These are phyloP conservation scores for Abramis brama DNA, from an alignment of 2,113 vertebrate species.

Conservation along the genomic window DNA sequence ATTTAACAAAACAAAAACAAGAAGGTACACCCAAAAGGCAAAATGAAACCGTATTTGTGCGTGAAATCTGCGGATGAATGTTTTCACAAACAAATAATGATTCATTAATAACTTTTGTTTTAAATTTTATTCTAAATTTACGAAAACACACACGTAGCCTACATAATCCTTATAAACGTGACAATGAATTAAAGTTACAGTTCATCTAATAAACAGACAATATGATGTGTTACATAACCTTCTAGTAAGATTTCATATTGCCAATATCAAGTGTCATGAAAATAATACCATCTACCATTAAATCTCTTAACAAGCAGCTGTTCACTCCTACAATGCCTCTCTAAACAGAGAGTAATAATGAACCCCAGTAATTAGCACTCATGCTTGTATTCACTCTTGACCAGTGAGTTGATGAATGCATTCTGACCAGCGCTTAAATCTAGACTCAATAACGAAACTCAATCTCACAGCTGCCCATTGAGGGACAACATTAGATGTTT, in stretches of 20 bases:
- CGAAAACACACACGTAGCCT: too few relatives aligned
- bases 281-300: conserved; percentile 24
- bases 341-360: background rate
- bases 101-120: too few relatives aligned
- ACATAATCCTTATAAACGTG: too few relatives aligned
- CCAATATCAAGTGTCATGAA: background rate
- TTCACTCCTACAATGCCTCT: background rate
- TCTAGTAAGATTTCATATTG: background rate
- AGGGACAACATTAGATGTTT: background rate
- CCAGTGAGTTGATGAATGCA: background rate
- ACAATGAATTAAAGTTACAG: background rate
- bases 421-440: background rate
- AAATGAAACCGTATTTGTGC: too few relatives aligned
- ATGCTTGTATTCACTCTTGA: conserved; percentile 11
- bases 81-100: too few relatives aligned
- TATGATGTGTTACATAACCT: background rate
- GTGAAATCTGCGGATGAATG: too few relatives aligned
- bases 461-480: background rate
- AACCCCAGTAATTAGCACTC: conserved; percentile 13
- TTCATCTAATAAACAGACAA: background rate
- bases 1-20: too few relatives aligned
- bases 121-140: too few relatives aligned
- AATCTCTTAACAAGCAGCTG: conserved; percentile 52
- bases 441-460: conserved; percentile 6
- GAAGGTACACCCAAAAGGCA: too few relatives aligned